Conservation (phyloP, 1,140 invertebrate genomes). For the Papilio polyxenes region DNA sequence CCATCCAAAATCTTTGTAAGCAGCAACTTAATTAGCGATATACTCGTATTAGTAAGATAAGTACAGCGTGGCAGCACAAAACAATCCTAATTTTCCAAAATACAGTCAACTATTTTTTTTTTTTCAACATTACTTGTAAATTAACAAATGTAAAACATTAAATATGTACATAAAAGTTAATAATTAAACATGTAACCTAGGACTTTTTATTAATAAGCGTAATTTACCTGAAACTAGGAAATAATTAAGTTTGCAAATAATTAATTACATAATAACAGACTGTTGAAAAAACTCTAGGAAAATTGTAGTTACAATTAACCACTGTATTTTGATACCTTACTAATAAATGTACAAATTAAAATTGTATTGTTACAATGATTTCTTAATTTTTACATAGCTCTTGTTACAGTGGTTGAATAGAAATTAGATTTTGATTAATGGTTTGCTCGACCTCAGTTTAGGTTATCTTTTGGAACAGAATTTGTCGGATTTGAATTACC, state of each 20-base stretch:
- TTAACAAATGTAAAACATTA: neutral
- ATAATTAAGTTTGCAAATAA: constrained; percentile 1
- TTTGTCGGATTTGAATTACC: neutral
- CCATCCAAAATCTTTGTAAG: no score
- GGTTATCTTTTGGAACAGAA: neutral
- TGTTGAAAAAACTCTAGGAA: neutral
- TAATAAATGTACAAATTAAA: neutral
- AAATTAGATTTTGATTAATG: constrained; percentile 12
- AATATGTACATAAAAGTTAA: neutral
- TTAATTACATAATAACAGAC: neutral
- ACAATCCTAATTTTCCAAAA: no score
- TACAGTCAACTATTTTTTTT: no score
- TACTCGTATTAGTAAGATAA: no score
- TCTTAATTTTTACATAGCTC: constrained; percentile 7
- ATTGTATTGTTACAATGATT: neutral
- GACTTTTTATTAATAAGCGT: neutral
- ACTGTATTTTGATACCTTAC: constrained; percentile 17
- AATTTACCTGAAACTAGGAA: constrained; percentile 9
- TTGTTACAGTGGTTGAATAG: constrained; percentile 13
- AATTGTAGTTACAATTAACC: neutral
- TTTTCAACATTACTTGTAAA: neutral
- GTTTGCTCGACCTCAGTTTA: constrained; percentile 19
- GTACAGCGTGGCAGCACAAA: neutral
- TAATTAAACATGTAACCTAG: neutral
- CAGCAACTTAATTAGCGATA: no score